phyloP scores from a whole-genome alignment of 1,140 invertebrate species.

The Aleiodes sp. region DNA sequence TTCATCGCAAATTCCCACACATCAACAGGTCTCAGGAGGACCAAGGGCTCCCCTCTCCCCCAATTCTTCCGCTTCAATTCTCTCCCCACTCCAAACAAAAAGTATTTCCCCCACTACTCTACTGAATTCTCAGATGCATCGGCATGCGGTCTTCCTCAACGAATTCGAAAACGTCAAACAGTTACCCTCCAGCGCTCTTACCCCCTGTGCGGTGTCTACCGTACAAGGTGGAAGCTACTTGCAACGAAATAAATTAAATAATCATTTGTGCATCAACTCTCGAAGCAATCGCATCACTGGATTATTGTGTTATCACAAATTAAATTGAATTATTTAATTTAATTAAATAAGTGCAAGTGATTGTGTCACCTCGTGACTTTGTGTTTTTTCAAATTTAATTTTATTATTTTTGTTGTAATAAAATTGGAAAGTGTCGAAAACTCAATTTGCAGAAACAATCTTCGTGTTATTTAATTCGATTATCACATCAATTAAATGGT shows the following conservation, averaged over 20 bases:
- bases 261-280: too few species aligned
- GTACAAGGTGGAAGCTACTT: constrained; percentile 18
- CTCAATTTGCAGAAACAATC: constrained; percentile 25
- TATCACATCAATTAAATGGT: constrained; percentile 51
- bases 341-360: too few species aligned
- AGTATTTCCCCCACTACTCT: constrained; percentile 51
- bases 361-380: too few species aligned
- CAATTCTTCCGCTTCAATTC: neutral
- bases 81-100: constrained; percentile 43
- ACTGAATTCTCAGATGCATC: constrained; percentile 56
- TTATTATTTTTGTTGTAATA: neutral
- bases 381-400: too few species aligned
- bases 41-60: constrained; percentile 47
- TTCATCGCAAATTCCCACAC: constrained; percentile 63
- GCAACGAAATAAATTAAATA: too few species aligned
- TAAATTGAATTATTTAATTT: too few species aligned
- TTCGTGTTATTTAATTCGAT: neutral
- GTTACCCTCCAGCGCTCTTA: constrained; percentile 56
- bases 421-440: neutral
- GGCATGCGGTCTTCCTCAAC: constrained; percentile 60
- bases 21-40: constrained; percentile 64
- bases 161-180: constrained; percentile 67
- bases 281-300: too few species aligned
- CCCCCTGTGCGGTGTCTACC: constrained; percentile 41
- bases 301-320: too few species aligned